These are phyloP conservation scores for Sminthurinus aureus DNA, from an alignment of 2,888 invertebrate species.

Conservation along the genomic window DNA sequence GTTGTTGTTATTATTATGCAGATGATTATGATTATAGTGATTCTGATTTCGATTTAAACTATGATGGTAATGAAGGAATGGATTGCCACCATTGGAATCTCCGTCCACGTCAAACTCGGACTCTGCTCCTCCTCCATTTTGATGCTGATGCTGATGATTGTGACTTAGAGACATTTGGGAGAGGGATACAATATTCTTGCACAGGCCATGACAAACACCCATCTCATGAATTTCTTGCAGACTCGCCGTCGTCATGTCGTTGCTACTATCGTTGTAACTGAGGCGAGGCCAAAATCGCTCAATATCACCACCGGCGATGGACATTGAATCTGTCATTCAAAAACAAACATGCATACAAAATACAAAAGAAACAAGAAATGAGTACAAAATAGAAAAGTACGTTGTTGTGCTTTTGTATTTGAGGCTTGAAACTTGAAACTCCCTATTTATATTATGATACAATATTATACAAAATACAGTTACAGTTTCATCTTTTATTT, in stretches of 20 bases:
- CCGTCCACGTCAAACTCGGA: no score
- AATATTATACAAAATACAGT: background rate
- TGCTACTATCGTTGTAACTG: constrained; percentile 47
- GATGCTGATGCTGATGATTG: background rate
- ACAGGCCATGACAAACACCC: constrained; percentile 47
- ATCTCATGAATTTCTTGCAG: constrained; percentile 43
- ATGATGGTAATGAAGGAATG: background rate
- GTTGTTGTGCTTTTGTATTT: background rate
- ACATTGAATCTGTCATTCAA: constrained; percentile 54
- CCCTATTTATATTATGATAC: background rate
- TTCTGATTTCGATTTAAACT: background rate
- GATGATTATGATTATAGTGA: background rate
- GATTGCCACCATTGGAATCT: background rate
- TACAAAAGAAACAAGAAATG: background rate
- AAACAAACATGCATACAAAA: background rate
- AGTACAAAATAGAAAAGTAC: background rate
- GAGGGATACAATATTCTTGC: constrained; percentile 51
- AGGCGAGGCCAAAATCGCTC: constrained; percentile 59
- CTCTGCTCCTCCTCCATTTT: constrained; percentile 2
- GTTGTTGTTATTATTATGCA: background rate
- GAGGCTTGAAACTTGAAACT: no score
- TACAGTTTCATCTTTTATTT: background rate
- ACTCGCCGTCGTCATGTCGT: constrained; percentile 14
- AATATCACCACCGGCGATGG: constrained; percentile 54
- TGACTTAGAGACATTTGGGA: constrained; percentile 53